Conservation (phyloP, 2,888 invertebrate genomes). For the Villa cingulata region DNA sequence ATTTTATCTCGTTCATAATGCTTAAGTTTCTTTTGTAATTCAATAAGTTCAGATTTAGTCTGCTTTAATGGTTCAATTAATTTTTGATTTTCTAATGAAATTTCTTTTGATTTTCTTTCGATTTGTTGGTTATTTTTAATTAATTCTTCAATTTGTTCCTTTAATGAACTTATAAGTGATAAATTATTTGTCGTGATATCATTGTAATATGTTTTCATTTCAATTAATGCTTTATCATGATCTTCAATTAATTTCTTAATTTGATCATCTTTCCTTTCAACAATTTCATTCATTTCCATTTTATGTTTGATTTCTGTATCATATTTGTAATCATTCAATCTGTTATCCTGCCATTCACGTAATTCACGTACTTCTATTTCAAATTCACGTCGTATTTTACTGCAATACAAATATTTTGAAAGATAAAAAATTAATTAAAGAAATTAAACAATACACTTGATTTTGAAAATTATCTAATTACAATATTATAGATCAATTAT, state of each 20-base stretch:
- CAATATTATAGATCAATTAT: no score
- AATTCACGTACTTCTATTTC: conserved; percentile 53
- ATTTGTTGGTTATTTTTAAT: conserved; percentile 68
- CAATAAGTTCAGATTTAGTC: conserved; percentile 55
- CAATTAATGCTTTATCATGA: conserved; percentile 73
- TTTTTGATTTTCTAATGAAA: conserved; percentile 54
- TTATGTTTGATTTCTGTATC: conserved; percentile 60
- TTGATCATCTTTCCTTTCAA: conserved; percentile 82
- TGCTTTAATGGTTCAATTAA: conserved; percentile 58
- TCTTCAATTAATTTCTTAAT: conserved; percentile 63
- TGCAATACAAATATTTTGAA: conserved; percentile 30
- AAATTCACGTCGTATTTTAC: conserved; percentile 47
- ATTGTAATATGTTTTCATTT: conserved; percentile 90
- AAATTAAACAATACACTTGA: no score
- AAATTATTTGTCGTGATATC: conserved; percentile 89
- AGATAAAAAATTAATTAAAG: not conserved
- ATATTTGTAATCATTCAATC: conserved; percentile 54
- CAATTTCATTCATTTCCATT: conserved; percentile 77
- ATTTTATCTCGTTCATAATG: conserved; percentile 78
- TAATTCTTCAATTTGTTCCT: conserved; percentile 67
- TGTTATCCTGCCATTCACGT: conserved; percentile 41
- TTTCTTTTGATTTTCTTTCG: conserved; percentile 44
- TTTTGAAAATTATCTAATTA: no score
- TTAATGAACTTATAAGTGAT: conserved; percentile 77
- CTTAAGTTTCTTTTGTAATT: conserved; percentile 60